Evolutionary conservation across 2,888 invertebrate species (phyloP).

Genomic region (Eupithecia pulchellata): DNA sequence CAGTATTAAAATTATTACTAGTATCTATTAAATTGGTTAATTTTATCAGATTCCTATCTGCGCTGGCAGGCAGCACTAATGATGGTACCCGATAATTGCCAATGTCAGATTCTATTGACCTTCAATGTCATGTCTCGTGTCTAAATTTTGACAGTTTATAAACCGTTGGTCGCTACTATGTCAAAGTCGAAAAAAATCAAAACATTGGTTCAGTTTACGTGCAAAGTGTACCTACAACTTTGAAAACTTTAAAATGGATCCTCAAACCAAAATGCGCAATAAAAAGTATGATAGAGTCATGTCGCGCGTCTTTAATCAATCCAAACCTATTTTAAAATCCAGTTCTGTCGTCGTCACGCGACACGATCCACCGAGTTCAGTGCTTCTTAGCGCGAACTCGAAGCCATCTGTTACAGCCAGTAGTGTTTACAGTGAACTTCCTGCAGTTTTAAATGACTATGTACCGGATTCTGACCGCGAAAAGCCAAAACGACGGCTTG

Average conservation of each 20-base stretch:
- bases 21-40: background rate
- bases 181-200: constrained; percentile 9
- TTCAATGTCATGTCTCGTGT: background rate
- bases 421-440: constrained; percentile 69
- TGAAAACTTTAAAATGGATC: constrained; percentile 28
- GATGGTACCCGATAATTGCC: background rate
- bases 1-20: background rate
- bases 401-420: constrained; percentile 67
- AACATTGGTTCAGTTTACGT: constrained; percentile 2
- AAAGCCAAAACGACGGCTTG: constrained; percentile 54
- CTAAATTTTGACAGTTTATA: background rate
- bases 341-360: constrained; percentile 64
- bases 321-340: constrained; percentile 53
- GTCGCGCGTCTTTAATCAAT: constrained; percentile 66
- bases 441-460: constrained; percentile 71
- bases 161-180: background rate
- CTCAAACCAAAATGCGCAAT: constrained; percentile 22
- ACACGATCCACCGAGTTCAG: constrained; percentile 63
- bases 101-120: background rate
- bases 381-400: constrained; percentile 74
- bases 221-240: background rate
- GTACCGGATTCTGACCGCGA: constrained; percentile 52
- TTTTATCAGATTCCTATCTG: background rate
- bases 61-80: background rate
- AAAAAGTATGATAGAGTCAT: constrained; percentile 72